Evolutionary conservation across 2,797 vertebrate genomes (phyloP), one percentile per base, ranked within the genome.

Genomic region (Lepidocolaptes lacrymiger): DNA sequence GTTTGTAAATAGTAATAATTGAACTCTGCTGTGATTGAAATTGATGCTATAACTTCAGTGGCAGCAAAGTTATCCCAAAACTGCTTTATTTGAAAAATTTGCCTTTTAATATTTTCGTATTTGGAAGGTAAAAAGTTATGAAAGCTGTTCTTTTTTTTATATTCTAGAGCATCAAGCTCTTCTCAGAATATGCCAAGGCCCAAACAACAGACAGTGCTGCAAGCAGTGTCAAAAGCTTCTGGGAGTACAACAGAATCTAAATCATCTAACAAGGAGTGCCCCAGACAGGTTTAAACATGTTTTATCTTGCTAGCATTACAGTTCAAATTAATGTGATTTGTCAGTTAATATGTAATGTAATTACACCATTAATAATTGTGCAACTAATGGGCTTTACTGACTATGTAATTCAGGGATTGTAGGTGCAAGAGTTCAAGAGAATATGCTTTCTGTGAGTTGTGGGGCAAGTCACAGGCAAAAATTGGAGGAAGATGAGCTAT

Each of bases 141-240:
- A 66, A 94, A 83, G 6, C 12, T 64, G 28, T 48, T 68, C n/a
- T 49, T 4, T 27, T 27, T 44, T 55, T 59, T 93, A 89, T 89
- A 54, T 91, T 85, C 59, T 88, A 98, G 98, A 94, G 56, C 89
- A 77, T 66, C 74, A 59, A 93, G 95, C 83, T 95, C 61, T 58
- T 97, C 85, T 91, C 97, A 98, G 88, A 97, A 95, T 84, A 96
- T 98, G 44, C 97, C 98, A 62, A 98, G 96, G 88, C 96, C 98
- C 67, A 88, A 52, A 73, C 95, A 97, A 63, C 94, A 95, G 16
- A 68, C 91, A 11, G 32, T 23, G 23, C 97, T 96, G 77, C 96
- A 59, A 28, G 94, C 96, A 1, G 27, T 66, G 18, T 97, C 98
- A 58, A 98, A 96, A 97, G 88, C 87, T 20, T 80, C 62, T 49